Evolutionary conservation across 2,113 vertebrate genomes (phyloP), one percentile per base, ranked within the genome.

Genomic region (Vidua macroura): DNA sequence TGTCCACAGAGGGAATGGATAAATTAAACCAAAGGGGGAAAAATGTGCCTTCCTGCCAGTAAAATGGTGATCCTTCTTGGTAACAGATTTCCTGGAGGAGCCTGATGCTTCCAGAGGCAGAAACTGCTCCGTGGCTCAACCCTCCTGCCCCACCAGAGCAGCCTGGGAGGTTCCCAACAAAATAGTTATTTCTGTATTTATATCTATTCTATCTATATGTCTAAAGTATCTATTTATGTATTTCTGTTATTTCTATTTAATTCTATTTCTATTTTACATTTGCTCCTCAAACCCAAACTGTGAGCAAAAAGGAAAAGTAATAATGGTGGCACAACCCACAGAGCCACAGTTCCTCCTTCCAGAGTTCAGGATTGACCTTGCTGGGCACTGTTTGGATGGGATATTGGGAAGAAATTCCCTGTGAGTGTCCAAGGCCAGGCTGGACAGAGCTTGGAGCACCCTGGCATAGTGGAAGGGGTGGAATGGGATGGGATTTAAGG

Each of bases 301-400:
- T 8, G 31, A 58, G 48, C 28, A 67, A 41, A 60, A 80, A 51
- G 33, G 22, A 30, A 28, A 63, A 12, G 41, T 5, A 49, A 82
- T 13, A 14, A 11, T 3, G 0, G 5, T 2, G 28, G 53, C 1
- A 41, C 37, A 41, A 14, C 4, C 49, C 25, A 33, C 0, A 0
- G 33, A 13, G 7, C 21, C 2, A 21, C 30, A 11, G 15, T 0
- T 49, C 43, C 60, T 55, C 76, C 53, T 80, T 21, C 16, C 55
- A 66, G 73, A 44, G 17, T 20, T 72, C 6, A 64, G 72, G 58
- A 2, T 3, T 72, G 30, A 30, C n/a, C 17, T 60, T 27, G 70
- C 2, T 51, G 0, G 44, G 60, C 35, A 21, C 70, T 24, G 59
- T 37, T 44, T 11, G 13, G 23, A 17, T 44, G 37, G 44, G 28